A percentile compares a stretch with the other conserved stretches of the same genome.
Conservation (phyloP, 1,140 invertebrate species). For the Hermatobates lingyangjiaoensis region DNA sequence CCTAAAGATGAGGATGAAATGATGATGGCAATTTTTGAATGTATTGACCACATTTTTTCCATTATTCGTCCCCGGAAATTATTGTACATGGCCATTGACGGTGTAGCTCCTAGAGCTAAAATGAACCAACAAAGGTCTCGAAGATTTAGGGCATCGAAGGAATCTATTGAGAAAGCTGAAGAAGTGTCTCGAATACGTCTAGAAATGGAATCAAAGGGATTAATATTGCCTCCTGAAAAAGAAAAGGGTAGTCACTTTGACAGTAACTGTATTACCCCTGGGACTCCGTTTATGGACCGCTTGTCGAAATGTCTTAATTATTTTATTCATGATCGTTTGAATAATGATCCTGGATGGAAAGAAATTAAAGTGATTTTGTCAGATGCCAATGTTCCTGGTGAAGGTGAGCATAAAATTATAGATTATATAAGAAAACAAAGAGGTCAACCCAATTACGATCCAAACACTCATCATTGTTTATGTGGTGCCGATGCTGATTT, state of each 20-base stretch:
- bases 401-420: constrained; percentile 99
- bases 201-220: constrained; percentile 56
- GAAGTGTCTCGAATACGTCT: constrained; percentile 63
- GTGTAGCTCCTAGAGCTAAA: constrained; percentile 92
- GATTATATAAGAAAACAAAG: constrained; percentile 92
- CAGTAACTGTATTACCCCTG: constrained; percentile 96
- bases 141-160: constrained; percentile 90
- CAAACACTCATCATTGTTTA: constrained; percentile 91
- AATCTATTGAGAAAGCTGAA: constrained; percentile 71
- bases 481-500: constrained; percentile 97
- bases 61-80: constrained; percentile 90
- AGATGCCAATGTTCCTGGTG: constrained; percentile 88
- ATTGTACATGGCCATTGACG: constrained; percentile 99
- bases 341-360: constrained; percentile 89
- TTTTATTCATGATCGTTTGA: constrained; percentile 85
- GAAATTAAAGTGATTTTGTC: constrained; percentile 78
- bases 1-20: constrained; percentile 99
- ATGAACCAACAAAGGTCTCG: constrained; percentile 99
- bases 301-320: constrained; percentile 88
- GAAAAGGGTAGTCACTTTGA: constrained; percentile 87
- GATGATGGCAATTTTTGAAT: constrained; percentile 99
- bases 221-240: constrained; percentile 71
- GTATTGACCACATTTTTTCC: constrained; percentile 86
- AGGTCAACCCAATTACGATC: constrained; percentile 88
- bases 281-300: constrained; percentile 94